Base-by-base conservation (phyloP, 1,140 invertebrate species). In the Lordiphosa collinella region DNA sequence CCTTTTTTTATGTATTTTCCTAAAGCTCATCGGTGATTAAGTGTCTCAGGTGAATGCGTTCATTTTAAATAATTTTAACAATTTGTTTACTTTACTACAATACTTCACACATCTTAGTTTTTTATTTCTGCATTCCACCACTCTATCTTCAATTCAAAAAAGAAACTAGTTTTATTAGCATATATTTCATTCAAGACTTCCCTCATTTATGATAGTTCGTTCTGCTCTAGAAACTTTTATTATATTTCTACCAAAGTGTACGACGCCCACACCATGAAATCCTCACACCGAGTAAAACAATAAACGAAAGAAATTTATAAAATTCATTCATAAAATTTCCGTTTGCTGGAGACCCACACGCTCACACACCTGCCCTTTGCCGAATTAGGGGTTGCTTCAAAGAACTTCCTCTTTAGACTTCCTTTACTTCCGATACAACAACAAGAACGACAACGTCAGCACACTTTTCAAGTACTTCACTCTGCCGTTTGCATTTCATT, bases 141-240 rank as follows among this genome's bases (percentile, higher is more conserved):
- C 43, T 60, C 18, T 59, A 14, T 48, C 18, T 10, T 37, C 22
- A 38, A 7, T 29, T 60, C 9, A 12, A 1, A 43, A 14, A n/a
- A 25, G 25, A 22, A 25, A 16, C 12, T 18, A 29, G 13, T 25
- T 47, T 7, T 18, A 40, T 10, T 12, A 6, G 25, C 25, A 2
- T 73, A 62, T 25, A 41, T 62, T 72, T 73, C 74, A 78, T 78
- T 78, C 74, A 78, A 73, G 53, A 46, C 51, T 53, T 22, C 22
- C 37, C 6, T 25, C 14, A 48, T 34, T 38, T 14, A 22, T n/a
- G 6, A 60, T 44, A 60, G 41, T 63, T 63, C 70, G 76, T 68
- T 73, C 79, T 79, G 73, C 50, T 79, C 73, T 63, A 57, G 55
- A 64, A 64, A 60, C 65, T 71, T 70, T 60, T 48, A 73, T 66